These are phyloP conservation scores for Lacerta viridis DNA, from an alignment of 2,797 vertebrate species.

Conservation along the genomic window DNA sequence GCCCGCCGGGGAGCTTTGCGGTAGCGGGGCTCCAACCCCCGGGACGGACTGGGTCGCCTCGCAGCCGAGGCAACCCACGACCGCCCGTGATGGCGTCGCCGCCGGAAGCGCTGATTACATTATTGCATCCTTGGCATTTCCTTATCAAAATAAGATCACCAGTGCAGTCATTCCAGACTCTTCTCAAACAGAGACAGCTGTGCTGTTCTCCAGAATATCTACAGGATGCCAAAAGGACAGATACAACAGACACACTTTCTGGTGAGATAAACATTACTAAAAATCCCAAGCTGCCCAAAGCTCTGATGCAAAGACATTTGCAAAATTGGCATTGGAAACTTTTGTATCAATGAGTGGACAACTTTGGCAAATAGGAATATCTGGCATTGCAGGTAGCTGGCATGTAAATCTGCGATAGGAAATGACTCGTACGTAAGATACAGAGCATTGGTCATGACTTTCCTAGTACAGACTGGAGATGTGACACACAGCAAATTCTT, in stretches of 20 bases:
- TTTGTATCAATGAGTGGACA: slow-evolving; percentile 3
- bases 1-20: no score
- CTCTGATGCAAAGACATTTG: not conserved
- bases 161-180: slow-evolving; percentile 1
- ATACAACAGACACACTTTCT: not conserved
- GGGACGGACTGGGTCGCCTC: no score
- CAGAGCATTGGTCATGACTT: not conserved
- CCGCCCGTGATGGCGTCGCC: no score
- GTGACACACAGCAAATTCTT: not conserved
- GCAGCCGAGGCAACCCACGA: no score
- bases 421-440: not conserved
- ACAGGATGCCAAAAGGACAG: slow-evolving; percentile 4
- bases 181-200: slow-evolving; percentile 19
- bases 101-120: not conserved
- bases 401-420: not conserved
- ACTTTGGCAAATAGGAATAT: not conserved
- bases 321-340: not conserved
- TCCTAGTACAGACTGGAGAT: not conserved
- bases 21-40: no score
- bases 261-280: slow-evolving; percentile 6
- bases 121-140: not conserved
- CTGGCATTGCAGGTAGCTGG: not conserved
- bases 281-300: not conserved
- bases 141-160: slow-evolving; percentile 21
- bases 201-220: not conserved